A percentile compares a stretch with the other conserved stretches of the same genome.
These are phyloP conservation scores for Urocyon cinereoargenteus DNA, from an alignment of 2,797 vertebrate genomes.

Conservation along the genomic window DNA sequence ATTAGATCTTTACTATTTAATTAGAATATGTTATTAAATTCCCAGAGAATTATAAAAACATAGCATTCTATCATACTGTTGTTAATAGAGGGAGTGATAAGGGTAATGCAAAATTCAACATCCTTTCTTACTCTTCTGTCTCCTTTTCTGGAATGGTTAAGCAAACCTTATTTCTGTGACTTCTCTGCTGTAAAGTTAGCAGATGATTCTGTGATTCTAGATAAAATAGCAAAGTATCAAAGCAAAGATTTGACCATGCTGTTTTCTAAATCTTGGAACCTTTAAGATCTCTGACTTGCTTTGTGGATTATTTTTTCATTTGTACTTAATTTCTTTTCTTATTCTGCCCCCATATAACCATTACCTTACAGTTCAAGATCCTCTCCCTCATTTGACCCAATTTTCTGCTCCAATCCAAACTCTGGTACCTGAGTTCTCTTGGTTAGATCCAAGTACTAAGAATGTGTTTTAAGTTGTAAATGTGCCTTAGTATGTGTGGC, in stretches of 20 bases:
- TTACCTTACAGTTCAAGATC: not conserved
- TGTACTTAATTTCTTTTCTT: constrained; percentile 26
- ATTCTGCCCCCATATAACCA: not conserved
- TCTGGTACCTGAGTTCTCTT: not conserved
- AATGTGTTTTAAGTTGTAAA: not conserved
- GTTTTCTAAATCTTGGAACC: constrained; percentile 19
- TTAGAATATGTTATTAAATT: constrained; percentile 42
- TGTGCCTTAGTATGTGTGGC: not conserved
- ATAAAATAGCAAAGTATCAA: constrained; percentile 55
- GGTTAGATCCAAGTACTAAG: not conserved
- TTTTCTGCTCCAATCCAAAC: not conserved
- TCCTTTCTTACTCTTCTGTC: not conserved
- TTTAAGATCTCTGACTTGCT: constrained; percentile 26
- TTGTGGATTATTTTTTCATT: not conserved
- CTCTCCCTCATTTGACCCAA: not conserved
- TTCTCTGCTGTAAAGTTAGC: not conserved
- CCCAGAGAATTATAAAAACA: not conserved
- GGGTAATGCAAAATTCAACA: not conserved
- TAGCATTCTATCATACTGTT: constrained; percentile 7
- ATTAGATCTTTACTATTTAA: constrained; percentile 59
- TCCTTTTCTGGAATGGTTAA: constrained; percentile 43
- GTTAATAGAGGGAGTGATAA: not conserved
- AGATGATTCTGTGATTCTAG: constrained; percentile 27
- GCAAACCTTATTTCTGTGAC: not conserved
- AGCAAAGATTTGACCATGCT: not conserved